Evolutionary conservation across 2,797 vertebrate genomes (phyloP), one percentile per base, ranked within the genome.

Genomic region (Danio kyathit): DNA sequence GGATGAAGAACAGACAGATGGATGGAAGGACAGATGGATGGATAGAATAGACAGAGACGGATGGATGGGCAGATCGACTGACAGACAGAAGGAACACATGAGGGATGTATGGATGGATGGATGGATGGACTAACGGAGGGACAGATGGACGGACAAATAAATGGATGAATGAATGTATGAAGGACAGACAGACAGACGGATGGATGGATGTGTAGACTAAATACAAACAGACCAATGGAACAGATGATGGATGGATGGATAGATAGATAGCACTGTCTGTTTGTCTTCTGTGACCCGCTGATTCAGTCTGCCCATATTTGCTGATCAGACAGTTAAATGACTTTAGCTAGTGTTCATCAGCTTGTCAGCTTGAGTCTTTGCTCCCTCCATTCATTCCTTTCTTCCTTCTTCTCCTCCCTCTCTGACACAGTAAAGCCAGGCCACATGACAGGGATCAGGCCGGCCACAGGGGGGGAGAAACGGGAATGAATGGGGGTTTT

Each of bases 381-480:
- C 21, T 16, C 14, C 21, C 10, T 63, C 16, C n/a, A 52, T 48
- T 38, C 38, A 21, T 63, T 14, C n/a, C 16, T 29, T 49, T 29
- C 29, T 63, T 72, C 49, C 40, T 61, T 16, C 29, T 21, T 52
- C 17, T 63, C 10, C 17, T 12, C 7, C 54, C n/a, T 5, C n/a
- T 82, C 63, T 60, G 44, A 60, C 60, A 43, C 60, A 70, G 71
- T 84, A 29, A 89, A 88, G 83, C 44, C 72, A 79, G 80, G 64
- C 81, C 83, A 86, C 87, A 87, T 88, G 88, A 89, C 74, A 78
- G 41, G 60, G 83, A 87, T 87, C 73, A 87, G 73, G 41, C 67
- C 12, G 63, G 46, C 52, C 64, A 19, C 10, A 52, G 14, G 44
- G 17, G 17, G 64, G 54, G 11, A 63, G 44, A 65, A 52, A 60